Base-by-base conservation (phyloP, 2,888 invertebrate species). In the Liposcelis brunnea region DNA sequence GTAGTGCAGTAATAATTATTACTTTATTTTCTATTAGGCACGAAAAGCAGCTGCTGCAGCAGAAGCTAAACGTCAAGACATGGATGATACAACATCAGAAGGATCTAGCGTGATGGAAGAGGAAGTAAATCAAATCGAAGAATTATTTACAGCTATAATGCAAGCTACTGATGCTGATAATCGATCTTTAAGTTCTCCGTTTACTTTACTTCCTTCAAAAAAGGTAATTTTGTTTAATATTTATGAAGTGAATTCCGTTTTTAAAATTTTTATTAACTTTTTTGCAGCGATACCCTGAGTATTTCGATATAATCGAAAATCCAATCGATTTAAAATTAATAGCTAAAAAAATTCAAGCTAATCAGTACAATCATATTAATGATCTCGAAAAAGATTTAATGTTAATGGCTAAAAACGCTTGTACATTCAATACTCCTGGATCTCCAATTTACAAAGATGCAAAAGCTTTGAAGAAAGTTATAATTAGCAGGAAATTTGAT, bases 401-500 rank as follows among this genome's bases (percentile, higher is more conserved):
- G 51, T 68, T 86, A 44, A 87, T 98, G 84, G 85, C 86, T 42
- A 80, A 83, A 52, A 98, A 98, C 63, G 97, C 97, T 0, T 94
- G 93, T 59, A 70, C 77, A 14, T 98, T 93, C 59, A 97, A 97
- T 61, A 95, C 95, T 58, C 91, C 97, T 0, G 91, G 91, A 2
- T 94, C 94, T 11, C 82, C 83, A 60, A 94, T 97, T 54, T 95
- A 93, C 60, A 93, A 90, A 64, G 91, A 94, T 64, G 93, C 95
- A 1, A 89, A 87, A 58, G 70, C 78, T 18, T 64, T 97, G 45
- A 84, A 86, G 58, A 87, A 84, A 71, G 77, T 85, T 51, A 68
- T 72, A 43, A 59, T 73, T 51, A 70, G 70, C 42, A 74, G 74
- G 49, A 79, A 78, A 52, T 66, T 73, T 46, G 85, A 86, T 58